A percentile compares a stretch with the other conserved stretches of the same genome.
Conservation (phyloP, 2,888 invertebrate species). For the Mystacides longicornis region DNA sequence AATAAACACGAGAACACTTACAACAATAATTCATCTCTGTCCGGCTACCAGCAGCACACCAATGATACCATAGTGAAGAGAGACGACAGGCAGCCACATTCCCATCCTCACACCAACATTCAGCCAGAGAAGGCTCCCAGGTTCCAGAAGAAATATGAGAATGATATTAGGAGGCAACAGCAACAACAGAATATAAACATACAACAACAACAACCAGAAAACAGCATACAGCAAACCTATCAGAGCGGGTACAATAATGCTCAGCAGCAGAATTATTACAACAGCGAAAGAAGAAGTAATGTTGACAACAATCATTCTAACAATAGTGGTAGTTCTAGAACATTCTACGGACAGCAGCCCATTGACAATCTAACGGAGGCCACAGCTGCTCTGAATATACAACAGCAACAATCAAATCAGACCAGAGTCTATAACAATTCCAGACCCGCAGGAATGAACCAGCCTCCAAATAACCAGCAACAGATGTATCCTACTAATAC, state of each 20-base stretch:
- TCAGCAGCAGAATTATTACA: constrained; percentile 18
- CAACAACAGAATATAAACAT: constrained; percentile 26
- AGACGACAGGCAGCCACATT: constrained; percentile 25
- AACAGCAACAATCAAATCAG: constrained; percentile 31
- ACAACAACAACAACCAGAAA: constrained; percentile 20
- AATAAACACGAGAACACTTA: constrained; percentile 26
- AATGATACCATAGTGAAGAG: constrained; percentile 15
- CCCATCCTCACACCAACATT: constrained; percentile 26
- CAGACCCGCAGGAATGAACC: constrained; percentile 15
- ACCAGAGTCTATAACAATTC: constrained; percentile 18
- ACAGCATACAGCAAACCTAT: constrained; percentile 18
- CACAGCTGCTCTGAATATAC: constrained; percentile 34
- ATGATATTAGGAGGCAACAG: constrained; percentile 38
- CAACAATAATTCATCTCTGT: constrained; percentile 17
- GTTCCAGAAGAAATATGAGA: constrained; percentile 51
- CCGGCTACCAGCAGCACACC: constrained; percentile 16
- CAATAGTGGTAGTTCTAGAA: constrained; percentile 18
- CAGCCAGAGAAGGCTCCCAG: constrained; percentile 52
- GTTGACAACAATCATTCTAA: too few species aligned
- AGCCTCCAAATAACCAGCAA: constrained; percentile 23
- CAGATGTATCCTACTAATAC: constrained; percentile 16
- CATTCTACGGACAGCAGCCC: constrained; percentile 29
- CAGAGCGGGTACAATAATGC: constrained; percentile 22
- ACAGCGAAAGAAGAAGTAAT: constrained; percentile 17
- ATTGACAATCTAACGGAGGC: constrained; percentile 40